phyloP scores from a whole-genome alignment of 2,113 vertebrate species.

The Alligator mississippiensis region DNA sequence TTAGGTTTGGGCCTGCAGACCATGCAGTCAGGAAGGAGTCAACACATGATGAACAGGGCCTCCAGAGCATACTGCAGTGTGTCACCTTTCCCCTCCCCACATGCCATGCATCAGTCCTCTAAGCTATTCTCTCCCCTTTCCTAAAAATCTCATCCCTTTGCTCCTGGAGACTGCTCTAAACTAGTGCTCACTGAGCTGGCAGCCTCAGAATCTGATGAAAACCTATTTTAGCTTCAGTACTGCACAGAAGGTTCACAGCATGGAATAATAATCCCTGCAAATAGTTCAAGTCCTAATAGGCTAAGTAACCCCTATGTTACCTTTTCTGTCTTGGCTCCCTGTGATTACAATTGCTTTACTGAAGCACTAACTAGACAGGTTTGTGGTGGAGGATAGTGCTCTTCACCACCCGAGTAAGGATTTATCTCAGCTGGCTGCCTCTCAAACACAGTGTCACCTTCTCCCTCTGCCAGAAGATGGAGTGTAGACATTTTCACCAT shows the following conservation, averaged over 20 bases:
- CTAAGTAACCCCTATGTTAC: neutral
- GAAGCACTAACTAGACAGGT: neutral
- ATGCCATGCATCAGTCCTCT: neutral
- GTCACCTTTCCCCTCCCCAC: neutral
- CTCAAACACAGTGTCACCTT: neutral
- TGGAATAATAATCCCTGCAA: neutral
- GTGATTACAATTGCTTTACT: neutral
- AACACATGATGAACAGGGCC: neutral
- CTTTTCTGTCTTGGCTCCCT: neutral
- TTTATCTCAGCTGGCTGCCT: neutral
- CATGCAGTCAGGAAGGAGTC: neutral
- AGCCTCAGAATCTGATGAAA: neutral
- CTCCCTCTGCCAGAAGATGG: neutral
- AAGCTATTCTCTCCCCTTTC: neutral
- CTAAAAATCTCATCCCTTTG: neutral
- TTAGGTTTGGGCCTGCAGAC: fast-evolving
- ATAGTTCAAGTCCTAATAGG: neutral
- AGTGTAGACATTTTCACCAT: neutral
- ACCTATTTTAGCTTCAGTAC: neutral
- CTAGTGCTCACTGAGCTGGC: neutral
- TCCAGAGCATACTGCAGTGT: neutral
- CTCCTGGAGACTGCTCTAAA: neutral
- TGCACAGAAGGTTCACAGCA: neutral
- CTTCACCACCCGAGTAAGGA: too few relatives aligned
- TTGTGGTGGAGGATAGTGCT: neutral